phyloP scores from a whole-genome alignment of 1,140 invertebrate genomes.

The Stegodyphus mimosarum region DNA sequence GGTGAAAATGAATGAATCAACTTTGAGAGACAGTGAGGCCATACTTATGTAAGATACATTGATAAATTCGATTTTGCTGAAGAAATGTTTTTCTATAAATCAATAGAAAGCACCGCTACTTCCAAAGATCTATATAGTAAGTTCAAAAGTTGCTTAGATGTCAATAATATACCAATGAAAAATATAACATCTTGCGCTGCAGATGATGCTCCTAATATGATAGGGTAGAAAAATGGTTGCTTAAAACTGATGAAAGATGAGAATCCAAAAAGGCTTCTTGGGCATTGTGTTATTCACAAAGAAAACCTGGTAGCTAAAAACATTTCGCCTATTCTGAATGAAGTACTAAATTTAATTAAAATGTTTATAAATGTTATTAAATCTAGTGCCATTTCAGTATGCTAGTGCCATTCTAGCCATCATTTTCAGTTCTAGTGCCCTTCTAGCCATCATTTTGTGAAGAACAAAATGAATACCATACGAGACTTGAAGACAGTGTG shows the following conservation, averaged over 20 bases:
- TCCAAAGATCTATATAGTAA: constrained; percentile 62
- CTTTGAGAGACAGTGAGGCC: constrained; percentile 60
- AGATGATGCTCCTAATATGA: constrained; percentile 21
- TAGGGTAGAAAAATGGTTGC: constrained; percentile 34
- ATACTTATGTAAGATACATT: constrained; percentile 62
- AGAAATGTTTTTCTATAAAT: constrained; percentile 63
- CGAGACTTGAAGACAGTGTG: no score
- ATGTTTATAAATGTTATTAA: constrained; percentile 16
- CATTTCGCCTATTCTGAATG: constrained; percentile 18
- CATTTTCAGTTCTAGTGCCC: no score
- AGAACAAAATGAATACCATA: constrained; percentile 4
- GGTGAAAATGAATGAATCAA: constrained; percentile 63
- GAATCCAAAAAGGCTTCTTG: constrained; percentile 44
- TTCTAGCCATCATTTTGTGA: constrained; percentile 5
- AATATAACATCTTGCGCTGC: constrained; percentile 15
- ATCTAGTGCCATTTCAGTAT: constrained; percentile 14
- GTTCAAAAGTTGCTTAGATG: constrained; percentile 14
- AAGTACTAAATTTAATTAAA: constrained; percentile 17
- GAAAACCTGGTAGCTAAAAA: constrained; percentile 7
- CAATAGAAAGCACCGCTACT: constrained; percentile 62
- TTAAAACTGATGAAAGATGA: constrained; percentile 46
- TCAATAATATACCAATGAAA: constrained; percentile 26
- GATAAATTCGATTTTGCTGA: constrained; percentile 58
- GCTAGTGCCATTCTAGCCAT: neutral
- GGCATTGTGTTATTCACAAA: constrained; percentile 8